These are phyloP conservation scores for Zosterops lateralis DNA, from an alignment of 2,113 vertebrate species.

Conservation along the genomic window DNA sequence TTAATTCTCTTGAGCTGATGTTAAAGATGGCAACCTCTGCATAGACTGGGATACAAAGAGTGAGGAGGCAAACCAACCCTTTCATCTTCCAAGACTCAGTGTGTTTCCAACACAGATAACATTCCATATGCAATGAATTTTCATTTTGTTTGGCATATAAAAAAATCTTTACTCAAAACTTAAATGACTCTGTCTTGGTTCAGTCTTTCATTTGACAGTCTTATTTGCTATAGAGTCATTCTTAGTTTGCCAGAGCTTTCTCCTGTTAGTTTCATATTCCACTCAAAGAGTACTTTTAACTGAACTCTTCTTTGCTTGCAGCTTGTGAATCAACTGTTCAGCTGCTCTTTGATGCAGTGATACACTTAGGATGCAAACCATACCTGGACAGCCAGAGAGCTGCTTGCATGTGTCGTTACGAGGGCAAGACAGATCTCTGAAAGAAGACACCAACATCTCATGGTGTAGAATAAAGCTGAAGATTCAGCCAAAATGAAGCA, in stretches of 20 bases:
- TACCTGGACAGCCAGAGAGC: slow-evolving; percentile 95
- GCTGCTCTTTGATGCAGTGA: slow-evolving; percentile 90
- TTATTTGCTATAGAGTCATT: not conserved
- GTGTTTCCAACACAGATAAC: not conserved
- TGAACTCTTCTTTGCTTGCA: slow-evolving; percentile 53
- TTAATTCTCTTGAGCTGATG: not conserved
- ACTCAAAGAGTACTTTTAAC: not conserved
- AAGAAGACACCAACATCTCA: not conserved
- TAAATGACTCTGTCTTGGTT: not conserved
- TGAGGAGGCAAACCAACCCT: not conserved
- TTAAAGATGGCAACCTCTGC: not conserved
- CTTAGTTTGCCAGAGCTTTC: not conserved
- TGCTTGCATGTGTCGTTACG: slow-evolving; percentile 86
- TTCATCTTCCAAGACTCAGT: not conserved
- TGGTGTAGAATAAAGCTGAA: not conserved
- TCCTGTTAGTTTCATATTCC: not conserved
- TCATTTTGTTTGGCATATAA: not conserved
- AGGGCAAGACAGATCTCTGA: slow-evolving; percentile 89
- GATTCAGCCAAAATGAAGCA: not conserved
- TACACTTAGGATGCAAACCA: slow-evolving; percentile 94
- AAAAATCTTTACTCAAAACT: not conserved
- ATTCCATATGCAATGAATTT: not conserved
- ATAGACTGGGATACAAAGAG: not conserved
- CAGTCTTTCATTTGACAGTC: not conserved
- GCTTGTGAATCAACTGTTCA: slow-evolving; percentile 91